A percentile compares a stretch with the other conserved stretches of the same genome.
phyloP scores from a whole-genome alignment of 2,113 vertebrate genomes.

The Cheirogaleus medius region DNA sequence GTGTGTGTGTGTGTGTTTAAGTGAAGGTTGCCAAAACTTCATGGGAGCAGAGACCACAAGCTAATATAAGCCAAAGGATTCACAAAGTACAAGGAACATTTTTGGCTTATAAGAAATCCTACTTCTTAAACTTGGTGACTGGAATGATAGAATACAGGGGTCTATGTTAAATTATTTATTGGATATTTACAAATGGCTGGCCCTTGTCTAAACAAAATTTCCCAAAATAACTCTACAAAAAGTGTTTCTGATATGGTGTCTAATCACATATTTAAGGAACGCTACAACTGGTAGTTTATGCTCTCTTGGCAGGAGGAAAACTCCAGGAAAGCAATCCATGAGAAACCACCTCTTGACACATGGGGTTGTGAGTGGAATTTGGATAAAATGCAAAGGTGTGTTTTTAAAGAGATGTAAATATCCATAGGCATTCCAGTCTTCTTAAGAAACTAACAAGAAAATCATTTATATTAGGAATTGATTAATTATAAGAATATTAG shows the following conservation, averaged over 20 bases:
- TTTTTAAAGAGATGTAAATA: not conserved
- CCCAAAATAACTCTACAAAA: slow-evolving; percentile 18
- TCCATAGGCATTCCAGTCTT: not conserved
- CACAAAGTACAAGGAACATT: slow-evolving; percentile 43
- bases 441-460: not conserved
- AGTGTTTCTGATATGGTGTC: not conserved
- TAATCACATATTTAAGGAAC: not conserved
- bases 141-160: slow-evolving; percentile 26
- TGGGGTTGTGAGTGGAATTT: not conserved
- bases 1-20: not conserved
- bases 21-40: slow-evolving; percentile 61
- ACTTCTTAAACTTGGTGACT: slow-evolving; percentile 20
- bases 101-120: slow-evolving; percentile 37
- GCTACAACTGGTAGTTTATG: not conserved
- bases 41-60: slow-evolving; percentile 53
- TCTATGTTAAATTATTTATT: slow-evolving; percentile 29
- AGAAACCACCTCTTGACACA: not conserved
- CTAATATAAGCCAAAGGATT: slow-evolving; percentile 59
- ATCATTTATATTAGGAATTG: not conserved
- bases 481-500: slow-evolving; percentile 23
- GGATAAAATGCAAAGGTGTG: not conserved
- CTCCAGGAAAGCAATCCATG: not conserved
- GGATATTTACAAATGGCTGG: slow-evolving; percentile 42
- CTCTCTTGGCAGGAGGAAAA: not conserved
- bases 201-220: slow-evolving; percentile 54